Evolutionary conservation across 2,113 vertebrate species (phyloP).

Genomic region (Passer domesticus): DNA sequence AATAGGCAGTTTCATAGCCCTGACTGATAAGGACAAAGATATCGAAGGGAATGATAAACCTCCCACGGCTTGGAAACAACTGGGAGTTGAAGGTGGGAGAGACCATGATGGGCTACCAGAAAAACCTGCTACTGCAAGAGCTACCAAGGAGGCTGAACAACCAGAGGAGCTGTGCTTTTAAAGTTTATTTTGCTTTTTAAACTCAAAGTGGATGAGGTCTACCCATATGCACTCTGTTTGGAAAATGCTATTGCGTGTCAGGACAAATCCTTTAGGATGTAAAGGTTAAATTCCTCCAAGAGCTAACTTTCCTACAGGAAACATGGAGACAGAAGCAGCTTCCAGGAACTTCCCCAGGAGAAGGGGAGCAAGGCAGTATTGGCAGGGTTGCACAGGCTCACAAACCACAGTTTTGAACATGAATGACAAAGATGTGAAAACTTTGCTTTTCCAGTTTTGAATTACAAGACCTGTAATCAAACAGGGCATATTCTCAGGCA

Average conservation of each 20-base stretch:
- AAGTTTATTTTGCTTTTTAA: background rate
- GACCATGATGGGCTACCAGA: background rate
- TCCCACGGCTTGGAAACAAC: background rate
- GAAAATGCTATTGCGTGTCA: background rate
- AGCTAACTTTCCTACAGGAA: background rate
- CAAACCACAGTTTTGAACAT: background rate
- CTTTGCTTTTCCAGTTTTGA: background rate
- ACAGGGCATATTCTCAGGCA: background rate
- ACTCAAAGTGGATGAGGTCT: background rate
- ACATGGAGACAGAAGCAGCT: background rate
- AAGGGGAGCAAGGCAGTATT: background rate
- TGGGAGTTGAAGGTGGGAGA: background rate
- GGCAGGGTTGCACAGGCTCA: background rate
- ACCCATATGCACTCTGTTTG: background rate
- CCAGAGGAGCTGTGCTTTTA: fast-evolving
- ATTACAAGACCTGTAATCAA: background rate
- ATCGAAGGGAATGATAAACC: background rate
- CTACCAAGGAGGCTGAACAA: background rate
- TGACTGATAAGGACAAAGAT: background rate
- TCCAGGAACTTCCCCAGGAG: background rate
- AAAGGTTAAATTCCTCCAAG: background rate
- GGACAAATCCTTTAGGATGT: background rate
- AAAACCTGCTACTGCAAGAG: background rate
- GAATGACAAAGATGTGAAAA: background rate
- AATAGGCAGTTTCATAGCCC: background rate